Conservation (phyloP, 2,797 vertebrate species). For the Dromococcyx pavoninus region DNA sequence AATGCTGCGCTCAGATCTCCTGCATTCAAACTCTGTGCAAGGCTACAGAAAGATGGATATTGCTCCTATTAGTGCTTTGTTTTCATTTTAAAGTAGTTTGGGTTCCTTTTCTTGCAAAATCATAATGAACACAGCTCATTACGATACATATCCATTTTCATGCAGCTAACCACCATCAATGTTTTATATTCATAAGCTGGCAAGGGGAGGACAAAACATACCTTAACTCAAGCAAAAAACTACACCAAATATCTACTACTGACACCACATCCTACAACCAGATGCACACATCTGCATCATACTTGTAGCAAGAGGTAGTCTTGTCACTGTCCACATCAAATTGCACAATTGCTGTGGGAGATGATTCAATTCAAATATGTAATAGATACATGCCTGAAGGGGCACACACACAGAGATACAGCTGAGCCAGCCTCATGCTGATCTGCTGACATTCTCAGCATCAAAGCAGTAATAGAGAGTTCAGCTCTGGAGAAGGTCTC, state of each 20-base stretch:
- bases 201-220: not conserved
- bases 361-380: not conserved
- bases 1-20: not conserved
- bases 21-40: not conserved
- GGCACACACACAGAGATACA: not conserved
- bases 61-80: not conserved
- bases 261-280: not conserved
- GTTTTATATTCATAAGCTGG: not conserved
- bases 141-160: not conserved
- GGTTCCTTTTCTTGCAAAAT: not conserved
- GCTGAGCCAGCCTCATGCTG: not conserved
- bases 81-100: not conserved
- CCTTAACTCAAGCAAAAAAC: not conserved
- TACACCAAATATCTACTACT: not conserved
- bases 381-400: not conserved
- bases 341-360: not conserved
- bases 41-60: not conserved
- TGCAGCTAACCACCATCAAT: not conserved
- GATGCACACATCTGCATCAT: rapidly evolving
- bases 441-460: not conserved
- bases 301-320: not conserved
- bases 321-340: not conserved
- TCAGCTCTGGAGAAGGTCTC: not conserved
- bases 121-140: not conserved
- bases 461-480: not conserved